Conservation (phyloP, 2,888 invertebrate genomes). For the Amiota minor region DNA sequence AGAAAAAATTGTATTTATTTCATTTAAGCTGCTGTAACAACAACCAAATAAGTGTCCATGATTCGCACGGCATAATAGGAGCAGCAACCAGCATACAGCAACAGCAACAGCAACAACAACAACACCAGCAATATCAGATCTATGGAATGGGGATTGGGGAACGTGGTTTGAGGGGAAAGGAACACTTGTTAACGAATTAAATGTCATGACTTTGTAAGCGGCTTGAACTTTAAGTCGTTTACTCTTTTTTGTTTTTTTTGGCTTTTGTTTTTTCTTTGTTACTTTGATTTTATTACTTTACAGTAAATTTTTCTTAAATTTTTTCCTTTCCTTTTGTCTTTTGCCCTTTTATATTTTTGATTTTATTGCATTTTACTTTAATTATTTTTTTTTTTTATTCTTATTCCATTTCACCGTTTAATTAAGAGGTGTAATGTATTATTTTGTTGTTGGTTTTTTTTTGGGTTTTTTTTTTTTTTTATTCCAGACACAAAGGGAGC, state of each 20-base stretch:
- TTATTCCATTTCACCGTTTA: constrained; percentile 1
- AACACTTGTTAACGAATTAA: constrained; percentile 22
- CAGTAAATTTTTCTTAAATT: neutral
- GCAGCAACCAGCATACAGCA: neutral
- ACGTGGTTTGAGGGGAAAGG: neutral
- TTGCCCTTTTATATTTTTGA: constrained; percentile 1
- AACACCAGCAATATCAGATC: neutral
- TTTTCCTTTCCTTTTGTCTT: neutral
- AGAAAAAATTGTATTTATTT: constrained; percentile 5
- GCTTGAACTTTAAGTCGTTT: constrained; percentile 17
- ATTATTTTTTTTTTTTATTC: constrained; percentile 16
- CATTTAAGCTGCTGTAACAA: neutral
- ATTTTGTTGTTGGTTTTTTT: constrained; percentile 41
- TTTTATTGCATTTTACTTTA: constrained; percentile 13
- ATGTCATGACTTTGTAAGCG: constrained; percentile 23
- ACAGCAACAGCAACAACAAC: constrained; percentile 6
- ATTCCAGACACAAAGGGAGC: too few species aligned
- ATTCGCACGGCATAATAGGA: neutral
- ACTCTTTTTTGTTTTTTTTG: constrained; percentile 12
- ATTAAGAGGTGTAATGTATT: neutral
- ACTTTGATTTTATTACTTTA: neutral
- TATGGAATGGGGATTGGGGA: too few species aligned
- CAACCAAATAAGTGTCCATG: neutral
- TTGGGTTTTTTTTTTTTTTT: constrained; percentile 20
- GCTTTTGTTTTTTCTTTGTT: constrained; percentile 21